Conservation (phyloP, 2,888 invertebrate species). For the Bombyx huttoni region DNA sequence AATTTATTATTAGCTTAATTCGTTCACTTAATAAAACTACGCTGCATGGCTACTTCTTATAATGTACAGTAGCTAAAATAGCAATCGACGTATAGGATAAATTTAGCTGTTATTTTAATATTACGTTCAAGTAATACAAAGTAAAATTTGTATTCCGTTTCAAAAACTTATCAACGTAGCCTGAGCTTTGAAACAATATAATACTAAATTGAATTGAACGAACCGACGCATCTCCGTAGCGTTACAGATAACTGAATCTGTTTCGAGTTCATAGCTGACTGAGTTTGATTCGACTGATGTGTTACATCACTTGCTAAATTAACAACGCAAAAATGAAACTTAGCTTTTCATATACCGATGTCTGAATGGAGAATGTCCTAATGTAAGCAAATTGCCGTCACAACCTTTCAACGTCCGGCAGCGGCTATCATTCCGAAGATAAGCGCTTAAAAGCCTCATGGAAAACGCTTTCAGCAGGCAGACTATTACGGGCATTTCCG, state of each 20-base stretch:
- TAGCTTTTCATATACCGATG: constrained; percentile 29
- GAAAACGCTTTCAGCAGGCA: constrained; percentile 61
- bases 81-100: too few species aligned
- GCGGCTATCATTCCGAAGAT: constrained; percentile 69
- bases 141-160: constrained; percentile 28
- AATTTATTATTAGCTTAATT: background rate
- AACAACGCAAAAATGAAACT: constrained; percentile 25
- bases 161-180: constrained; percentile 27
- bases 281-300: constrained; percentile 36
- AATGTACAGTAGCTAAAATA: background rate
- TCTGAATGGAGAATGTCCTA: constrained; percentile 55
- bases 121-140: background rate
- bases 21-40: background rate
- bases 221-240: constrained; percentile 34
- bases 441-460: constrained; percentile 70
- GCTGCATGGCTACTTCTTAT: background rate
- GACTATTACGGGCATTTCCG: constrained; percentile 49
- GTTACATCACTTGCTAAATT: constrained; percentile 16
- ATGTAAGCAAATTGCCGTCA: constrained; percentile 71
- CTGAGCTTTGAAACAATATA: constrained; percentile 51
- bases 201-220: constrained; percentile 36
- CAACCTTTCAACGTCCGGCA: constrained; percentile 65
- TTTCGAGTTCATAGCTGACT: constrained; percentile 45
- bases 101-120: too few species aligned
- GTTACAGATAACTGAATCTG: constrained; percentile 43